Conservation (phyloP, 2,888 invertebrate species). For the Morpho helenor region DNA sequence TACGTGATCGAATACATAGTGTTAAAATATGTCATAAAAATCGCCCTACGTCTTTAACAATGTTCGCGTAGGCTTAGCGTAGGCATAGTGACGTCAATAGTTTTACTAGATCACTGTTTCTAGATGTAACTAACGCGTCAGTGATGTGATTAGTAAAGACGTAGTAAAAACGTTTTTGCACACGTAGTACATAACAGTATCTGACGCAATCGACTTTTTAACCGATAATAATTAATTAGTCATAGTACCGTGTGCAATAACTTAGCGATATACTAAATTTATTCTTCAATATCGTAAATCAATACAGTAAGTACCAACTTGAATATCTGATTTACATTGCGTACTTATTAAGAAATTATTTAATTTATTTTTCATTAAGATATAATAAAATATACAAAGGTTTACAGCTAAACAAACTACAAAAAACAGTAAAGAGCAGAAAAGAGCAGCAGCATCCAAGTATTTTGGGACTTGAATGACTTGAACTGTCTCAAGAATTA, state of each 20-base stretch:
- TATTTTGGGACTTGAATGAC: no score
- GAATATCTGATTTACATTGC: no score
- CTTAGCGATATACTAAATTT: not conserved
- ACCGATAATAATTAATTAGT: constrained; percentile 1
- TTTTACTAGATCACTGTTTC: not conserved
- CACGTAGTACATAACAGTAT: not conserved
- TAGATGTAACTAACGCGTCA: constrained; percentile 1
- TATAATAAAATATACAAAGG: no score
- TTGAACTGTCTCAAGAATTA: no score
- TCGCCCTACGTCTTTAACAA: not conserved
- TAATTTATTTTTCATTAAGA: no score
- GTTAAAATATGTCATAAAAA: not conserved
- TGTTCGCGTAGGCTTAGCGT: constrained; percentile 21
- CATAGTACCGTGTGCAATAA: constrained; percentile 8
- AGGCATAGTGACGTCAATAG: constrained; percentile 24
- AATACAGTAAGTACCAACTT: not conserved
- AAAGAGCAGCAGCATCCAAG: no score
- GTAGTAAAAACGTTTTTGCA: constrained; percentile 5
- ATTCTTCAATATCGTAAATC: not conserved
- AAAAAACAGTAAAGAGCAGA: no score
- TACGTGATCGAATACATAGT: no score
- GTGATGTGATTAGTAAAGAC: constrained; percentile 3
- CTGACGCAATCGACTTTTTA: constrained; percentile 2
- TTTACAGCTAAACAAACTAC: no score
- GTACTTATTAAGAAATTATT: no score